Conservation (phyloP, 2,797 vertebrate genomes). For the Gobionotothen gibberifrons region DNA sequence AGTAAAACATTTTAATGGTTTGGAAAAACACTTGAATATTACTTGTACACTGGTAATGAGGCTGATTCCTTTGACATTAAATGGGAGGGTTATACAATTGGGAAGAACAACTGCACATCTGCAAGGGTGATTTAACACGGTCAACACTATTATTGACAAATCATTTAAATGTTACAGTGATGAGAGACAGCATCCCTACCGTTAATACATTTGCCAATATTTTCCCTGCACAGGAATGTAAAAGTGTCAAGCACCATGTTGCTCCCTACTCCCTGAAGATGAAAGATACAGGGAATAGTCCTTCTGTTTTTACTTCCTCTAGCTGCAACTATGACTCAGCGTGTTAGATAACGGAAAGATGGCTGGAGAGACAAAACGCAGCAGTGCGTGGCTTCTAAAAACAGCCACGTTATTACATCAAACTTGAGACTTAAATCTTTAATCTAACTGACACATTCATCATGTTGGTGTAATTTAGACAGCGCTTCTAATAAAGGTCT, state of each 20-base stretch:
- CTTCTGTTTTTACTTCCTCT: slow-evolving; percentile 62
- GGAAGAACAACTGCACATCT: not conserved
- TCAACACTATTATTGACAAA: slow-evolving; percentile 20
- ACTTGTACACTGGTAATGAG: not conserved
- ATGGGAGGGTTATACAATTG: not conserved
- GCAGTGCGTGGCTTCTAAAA: slow-evolving; percentile 43
- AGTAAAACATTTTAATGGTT: not conserved
- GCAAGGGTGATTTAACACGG: not conserved
- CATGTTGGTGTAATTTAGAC: slow-evolving; percentile 14
- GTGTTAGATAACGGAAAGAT: slow-evolving; percentile 62
- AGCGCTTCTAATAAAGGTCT: slow-evolving; percentile 32
- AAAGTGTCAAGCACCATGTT: not conserved
- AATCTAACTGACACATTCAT: slow-evolving; percentile 52
- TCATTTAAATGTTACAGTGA: slow-evolving; percentile 8
- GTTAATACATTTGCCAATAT: slow-evolving; percentile 43
- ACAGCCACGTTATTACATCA: slow-evolving; percentile 46
- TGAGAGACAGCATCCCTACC: slow-evolving; percentile 14
- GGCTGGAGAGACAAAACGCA: slow-evolving; percentile 47
- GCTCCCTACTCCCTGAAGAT: not conserved
- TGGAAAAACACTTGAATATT: not conserved
- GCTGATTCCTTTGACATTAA: not conserved
- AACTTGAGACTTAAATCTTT: slow-evolving; percentile 43
- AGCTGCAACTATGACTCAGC: slow-evolving; percentile 70
- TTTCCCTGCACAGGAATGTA: not conserved
- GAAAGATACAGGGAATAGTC: slow-evolving; percentile 20